Evolutionary conservation across 2,888 invertebrate species (phyloP).

Genomic region (Stictocephala bisonia): DNA sequence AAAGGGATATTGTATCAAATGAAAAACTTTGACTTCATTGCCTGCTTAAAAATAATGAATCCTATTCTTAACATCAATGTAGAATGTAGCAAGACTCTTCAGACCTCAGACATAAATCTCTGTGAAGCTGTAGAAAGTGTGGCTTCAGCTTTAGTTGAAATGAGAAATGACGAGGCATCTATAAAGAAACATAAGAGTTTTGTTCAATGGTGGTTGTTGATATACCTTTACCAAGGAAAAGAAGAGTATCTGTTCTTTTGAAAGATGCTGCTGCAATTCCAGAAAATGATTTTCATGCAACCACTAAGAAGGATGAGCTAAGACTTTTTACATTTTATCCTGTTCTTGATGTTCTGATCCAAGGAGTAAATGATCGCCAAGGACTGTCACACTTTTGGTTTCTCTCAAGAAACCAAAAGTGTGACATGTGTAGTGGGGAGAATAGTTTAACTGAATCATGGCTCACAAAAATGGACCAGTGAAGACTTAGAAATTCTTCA

Average conservation of each 20-base stretch:
- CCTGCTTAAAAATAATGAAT: background rate
- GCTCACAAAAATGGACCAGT: no score
- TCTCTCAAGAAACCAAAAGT: no score
- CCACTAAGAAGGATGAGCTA: no score
- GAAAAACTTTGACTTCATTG: background rate
- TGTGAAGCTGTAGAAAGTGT: background rate
- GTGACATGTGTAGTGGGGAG: no score
- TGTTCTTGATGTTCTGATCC: no score
- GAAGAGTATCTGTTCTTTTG: background rate
- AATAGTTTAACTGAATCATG: no score
- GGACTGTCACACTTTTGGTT: no score
- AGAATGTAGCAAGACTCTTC: background rate
- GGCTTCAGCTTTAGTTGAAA: background rate
- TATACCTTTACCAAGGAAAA: background rate
- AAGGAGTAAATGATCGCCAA: no score
- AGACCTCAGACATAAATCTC: background rate
- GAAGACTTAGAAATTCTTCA: no score
- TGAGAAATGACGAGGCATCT: background rate
- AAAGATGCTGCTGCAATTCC: no score
- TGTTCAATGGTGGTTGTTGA: background rate
- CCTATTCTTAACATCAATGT: background rate
- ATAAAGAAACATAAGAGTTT: background rate
- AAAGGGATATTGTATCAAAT: conserved; percentile 15
- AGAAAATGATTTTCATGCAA: no score
- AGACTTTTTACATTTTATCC: no score